These are phyloP conservation scores for Phaethon lepturus DNA, from an alignment of 2,113 vertebrate genomes.

Conservation along the genomic window DNA sequence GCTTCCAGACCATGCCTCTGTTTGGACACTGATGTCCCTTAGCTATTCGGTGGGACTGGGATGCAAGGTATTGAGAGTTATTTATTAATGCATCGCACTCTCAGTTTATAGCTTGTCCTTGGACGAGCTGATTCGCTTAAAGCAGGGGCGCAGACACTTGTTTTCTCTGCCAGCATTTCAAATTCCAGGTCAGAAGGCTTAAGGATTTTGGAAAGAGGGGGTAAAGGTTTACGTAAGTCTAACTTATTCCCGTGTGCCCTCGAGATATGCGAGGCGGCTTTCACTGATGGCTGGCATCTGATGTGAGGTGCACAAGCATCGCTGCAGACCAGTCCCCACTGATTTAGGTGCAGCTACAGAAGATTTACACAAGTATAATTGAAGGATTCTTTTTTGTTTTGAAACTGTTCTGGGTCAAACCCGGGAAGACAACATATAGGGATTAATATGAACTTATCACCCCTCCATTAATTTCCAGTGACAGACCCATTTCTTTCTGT, in stretches of 20 bases:
- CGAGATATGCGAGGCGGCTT: background rate
- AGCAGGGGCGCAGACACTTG: background rate
- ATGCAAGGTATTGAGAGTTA: background rate
- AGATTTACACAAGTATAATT: background rate
- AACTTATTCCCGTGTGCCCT: background rate
- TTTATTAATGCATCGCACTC: background rate
- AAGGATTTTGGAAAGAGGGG: background rate
- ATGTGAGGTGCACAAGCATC: background rate
- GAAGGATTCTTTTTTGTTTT: slow-evolving; percentile 32
- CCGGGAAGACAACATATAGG: background rate
- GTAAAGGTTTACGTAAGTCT: background rate
- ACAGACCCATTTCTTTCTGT: background rate
- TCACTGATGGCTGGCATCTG: background rate
- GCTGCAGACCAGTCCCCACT: background rate
- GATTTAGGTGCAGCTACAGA: background rate
- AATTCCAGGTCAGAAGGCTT: background rate
- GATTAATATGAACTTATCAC: slow-evolving; percentile 6
- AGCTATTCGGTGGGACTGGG: background rate
- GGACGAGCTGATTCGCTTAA: background rate
- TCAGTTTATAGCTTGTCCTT: background rate
- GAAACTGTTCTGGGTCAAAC: background rate
- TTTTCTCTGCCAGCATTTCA: background rate
- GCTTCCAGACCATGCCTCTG: background rate
- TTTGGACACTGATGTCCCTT: background rate
- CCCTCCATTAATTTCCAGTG: background rate